Base-by-base conservation (phyloP, 2,888 invertebrate genomes). In the Lasioglossum villosulum region DNA sequence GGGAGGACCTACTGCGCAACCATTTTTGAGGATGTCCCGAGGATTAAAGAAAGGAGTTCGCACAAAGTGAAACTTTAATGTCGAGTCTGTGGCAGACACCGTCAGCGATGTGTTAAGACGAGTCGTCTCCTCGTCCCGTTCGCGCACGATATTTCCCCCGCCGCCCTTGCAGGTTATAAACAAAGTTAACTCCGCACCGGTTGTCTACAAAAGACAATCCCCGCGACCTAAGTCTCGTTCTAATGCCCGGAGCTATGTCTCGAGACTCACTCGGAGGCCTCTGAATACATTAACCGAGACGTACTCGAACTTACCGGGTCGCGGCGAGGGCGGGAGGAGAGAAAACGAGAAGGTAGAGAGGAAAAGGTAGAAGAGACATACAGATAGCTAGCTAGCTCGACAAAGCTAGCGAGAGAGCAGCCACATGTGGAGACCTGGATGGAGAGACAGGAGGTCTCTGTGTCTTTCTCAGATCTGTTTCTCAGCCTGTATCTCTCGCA, bases 181-280 rank as follows among this genome's bases (percentile, higher is more conserved):
- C 90, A 85, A 90, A 87, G 87, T 90, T 86, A 77, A 80, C 84
- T 83, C 79, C 80, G 23, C 73, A 52, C 78, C 75, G 83, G 78
- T 80, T 80, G 87, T 83, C 83, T 83, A 79, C 88, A 74, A 88
- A 86, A 86, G 90, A 88, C 89, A 90, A 90, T 90, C 84, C 87
- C 52, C 76, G 83, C 86, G 90, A 88, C 84, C 90, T 81, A 81
- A 87, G 90, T 86, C 90, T 90, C 87, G 87, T 82, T 84, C 87
- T 90, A 90, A 90, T 89, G 87, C 90, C 83, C 89, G 83, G 78
- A 75, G 90, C 90, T 79, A 86, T 87, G 89, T 89, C 84, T 83
- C 89, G 83, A 63, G 86, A 88, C 83, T 84, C 84, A 30, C 63
- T 83, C 74, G 77, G 68, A 80, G 80, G 74, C 84, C 79, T 86